Percentiles rank a stretch among this genome's conserved stretches.
phyloP scores from a whole-genome alignment of 2,797 vertebrate genomes.

The Muscicapa comitata region DNA sequence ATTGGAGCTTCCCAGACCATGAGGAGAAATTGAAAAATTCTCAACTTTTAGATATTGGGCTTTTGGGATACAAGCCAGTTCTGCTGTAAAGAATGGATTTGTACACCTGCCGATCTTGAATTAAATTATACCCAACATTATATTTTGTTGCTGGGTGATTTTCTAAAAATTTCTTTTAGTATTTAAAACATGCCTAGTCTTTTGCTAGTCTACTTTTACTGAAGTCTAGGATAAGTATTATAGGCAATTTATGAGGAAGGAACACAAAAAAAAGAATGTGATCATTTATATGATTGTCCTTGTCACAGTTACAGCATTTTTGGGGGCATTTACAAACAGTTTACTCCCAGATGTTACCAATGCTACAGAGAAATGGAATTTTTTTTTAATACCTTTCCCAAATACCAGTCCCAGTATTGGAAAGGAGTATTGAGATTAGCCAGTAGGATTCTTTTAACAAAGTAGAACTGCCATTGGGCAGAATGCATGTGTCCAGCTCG shows the following conservation, averaged over 20 bases:
- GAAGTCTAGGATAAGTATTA: background rate
- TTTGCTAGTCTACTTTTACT: background rate
- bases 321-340: background rate
- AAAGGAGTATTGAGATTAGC: background rate
- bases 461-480: background rate
- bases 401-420: background rate
- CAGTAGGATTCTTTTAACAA: background rate
- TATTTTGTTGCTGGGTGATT: background rate
- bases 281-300: background rate
- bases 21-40: background rate
- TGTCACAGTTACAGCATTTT: background rate
- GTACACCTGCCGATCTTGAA: background rate
- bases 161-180: background rate
- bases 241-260: background rate
- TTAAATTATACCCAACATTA: background rate
- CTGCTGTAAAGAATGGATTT: background rate
- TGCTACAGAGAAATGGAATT: background rate
- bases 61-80: background rate
- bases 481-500: background rate
- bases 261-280: background rate
- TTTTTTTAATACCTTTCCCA: background rate
- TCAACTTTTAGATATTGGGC: background rate
- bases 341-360: background rate
- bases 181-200: background rate
- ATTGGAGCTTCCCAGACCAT: background rate